Evolutionary conservation across 92 coral and sea anemone genomes (phyloP).

Genomic region (Zoanthus sansibaricus): DNA sequence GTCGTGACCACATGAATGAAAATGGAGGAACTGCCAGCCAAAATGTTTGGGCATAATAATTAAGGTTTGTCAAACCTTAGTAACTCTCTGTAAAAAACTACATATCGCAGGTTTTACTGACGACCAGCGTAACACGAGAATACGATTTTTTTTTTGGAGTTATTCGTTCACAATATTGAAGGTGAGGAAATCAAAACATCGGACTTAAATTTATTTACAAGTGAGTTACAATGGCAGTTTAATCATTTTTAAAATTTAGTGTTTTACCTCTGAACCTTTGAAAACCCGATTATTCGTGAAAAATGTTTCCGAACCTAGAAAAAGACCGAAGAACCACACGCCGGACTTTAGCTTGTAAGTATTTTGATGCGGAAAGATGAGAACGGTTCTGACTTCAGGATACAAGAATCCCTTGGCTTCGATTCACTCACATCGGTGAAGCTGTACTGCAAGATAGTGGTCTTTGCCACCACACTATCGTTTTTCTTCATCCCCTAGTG

Average conservation of each 20-base stretch:
- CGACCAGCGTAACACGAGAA: not conserved
- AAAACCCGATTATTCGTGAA: not conserved
- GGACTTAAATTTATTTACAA: not conserved
- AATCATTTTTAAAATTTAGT: not conserved
- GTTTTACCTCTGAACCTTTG: not conserved
- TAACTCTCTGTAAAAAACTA: not conserved
- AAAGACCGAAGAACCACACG: not conserved
- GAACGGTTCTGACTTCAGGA: not conserved
- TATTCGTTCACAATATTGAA: not conserved
- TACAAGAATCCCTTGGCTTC: not conserved
- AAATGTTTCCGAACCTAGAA: not conserved
- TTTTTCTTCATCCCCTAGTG: not conserved
- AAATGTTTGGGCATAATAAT: not conserved
- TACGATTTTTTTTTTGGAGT: not conserved
- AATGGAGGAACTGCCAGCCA: not conserved
- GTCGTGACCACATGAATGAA: not conserved
- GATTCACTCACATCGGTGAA: not conserved
- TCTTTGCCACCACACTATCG: not conserved
- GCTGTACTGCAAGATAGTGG: not conserved
- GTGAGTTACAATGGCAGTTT: not conserved
- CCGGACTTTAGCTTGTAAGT: not conserved
- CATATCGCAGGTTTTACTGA: not conserved
- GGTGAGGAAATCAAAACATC: not conserved
- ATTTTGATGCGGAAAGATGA: not conserved
- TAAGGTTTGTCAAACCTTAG: not conserved